phyloP scores from a whole-genome alignment of 2,113 vertebrate species.

The Mesitornis unicolor region DNA sequence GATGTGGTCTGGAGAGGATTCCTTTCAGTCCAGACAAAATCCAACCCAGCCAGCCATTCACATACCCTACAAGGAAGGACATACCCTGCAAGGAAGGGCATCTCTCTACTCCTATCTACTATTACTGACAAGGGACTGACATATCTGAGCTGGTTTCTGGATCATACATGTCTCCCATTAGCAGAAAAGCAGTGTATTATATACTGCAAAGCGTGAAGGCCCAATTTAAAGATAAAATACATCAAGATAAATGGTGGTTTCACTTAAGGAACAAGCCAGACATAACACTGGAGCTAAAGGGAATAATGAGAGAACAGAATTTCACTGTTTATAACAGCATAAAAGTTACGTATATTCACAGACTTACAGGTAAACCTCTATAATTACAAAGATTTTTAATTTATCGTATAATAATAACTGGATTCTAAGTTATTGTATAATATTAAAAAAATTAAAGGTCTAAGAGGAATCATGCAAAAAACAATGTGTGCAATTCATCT shows the following conservation, averaged over 20 bases:
- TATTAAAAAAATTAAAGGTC: background rate
- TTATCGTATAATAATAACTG: background rate
- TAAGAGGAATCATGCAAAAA: background rate
- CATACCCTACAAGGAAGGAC: background rate
- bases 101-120: background rate
- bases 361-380: background rate
- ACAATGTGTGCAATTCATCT: fast-evolving
- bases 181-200: background rate
- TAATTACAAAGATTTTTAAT: background rate
- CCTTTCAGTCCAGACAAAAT: background rate
- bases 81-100: background rate
- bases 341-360: fast-evolving
- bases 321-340: background rate
- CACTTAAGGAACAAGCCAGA: background rate
- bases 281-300: background rate
- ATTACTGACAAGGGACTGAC: background rate
- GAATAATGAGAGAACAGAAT: background rate
- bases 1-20: background rate
- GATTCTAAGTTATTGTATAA: background rate
- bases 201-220: background rate
- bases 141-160: background rate
- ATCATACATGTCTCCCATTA: background rate
- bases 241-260: background rate
- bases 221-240: background rate
- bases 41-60: background rate